Conservation (phyloP, 2,888 invertebrate genomes). For the Priocnemis perturbator region DNA sequence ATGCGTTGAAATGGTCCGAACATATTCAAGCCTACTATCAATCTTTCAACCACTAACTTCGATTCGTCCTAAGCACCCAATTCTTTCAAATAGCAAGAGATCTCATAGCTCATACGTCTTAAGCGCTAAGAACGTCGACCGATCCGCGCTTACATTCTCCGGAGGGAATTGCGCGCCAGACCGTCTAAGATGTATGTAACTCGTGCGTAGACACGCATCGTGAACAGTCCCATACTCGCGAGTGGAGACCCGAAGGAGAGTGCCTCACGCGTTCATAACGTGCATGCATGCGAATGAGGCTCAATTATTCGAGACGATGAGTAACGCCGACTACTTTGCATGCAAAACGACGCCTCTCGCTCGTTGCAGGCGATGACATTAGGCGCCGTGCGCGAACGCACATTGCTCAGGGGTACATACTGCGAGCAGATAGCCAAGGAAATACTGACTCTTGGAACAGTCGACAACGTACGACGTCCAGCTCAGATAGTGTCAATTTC, state of each 20-base stretch:
- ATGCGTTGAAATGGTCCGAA: too few species aligned
- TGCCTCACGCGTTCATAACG: background rate
- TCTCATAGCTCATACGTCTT: too few species aligned
- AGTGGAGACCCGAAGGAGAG: too few species aligned
- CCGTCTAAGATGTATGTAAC: too few species aligned
- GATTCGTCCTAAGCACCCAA: too few species aligned
- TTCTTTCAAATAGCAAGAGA: too few species aligned
- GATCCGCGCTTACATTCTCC: too few species aligned
- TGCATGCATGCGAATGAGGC: constrained; percentile 54
- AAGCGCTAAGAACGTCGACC: too few species aligned
- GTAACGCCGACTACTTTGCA: constrained; percentile 55
- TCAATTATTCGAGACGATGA: constrained; percentile 58
- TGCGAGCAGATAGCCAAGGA: constrained; percentile 20
- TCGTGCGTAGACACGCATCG: background rate
- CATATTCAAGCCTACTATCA: too few species aligned
- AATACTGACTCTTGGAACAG: constrained; percentile 7
- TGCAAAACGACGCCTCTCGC: constrained; percentile 49
- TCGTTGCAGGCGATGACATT: constrained; percentile 32
- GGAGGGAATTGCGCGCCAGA: too few species aligned
- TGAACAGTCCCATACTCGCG: background rate
- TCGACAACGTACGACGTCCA: constrained; percentile 19
- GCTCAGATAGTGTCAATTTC: too few species aligned
- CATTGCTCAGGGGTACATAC: constrained; percentile 15
- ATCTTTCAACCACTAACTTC: too few species aligned
- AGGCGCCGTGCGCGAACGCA: constrained; percentile 29